phyloP scores from a whole-genome alignment of 2,113 vertebrate genomes.

The Siphamia tubifer region DNA sequence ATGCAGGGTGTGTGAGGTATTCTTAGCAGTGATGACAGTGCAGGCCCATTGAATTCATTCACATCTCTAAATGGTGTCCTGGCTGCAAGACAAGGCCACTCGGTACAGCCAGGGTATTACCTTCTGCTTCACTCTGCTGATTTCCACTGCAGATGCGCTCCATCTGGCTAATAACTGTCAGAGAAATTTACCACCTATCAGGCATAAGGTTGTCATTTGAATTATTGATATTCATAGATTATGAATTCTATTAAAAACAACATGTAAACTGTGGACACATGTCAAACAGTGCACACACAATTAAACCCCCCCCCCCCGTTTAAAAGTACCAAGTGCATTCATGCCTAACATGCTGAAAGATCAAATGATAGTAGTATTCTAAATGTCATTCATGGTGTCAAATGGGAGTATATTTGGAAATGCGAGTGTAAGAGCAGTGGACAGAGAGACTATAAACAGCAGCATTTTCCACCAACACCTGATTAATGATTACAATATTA shows the following conservation, averaged over 20 bases:
- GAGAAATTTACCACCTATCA: background rate
- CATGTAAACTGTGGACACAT: background rate
- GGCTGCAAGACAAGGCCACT: conserved; percentile 42
- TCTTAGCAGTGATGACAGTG: conserved; percentile 68
- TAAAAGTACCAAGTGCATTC: background rate
- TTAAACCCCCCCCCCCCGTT: background rate
- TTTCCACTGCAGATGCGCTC: background rate
- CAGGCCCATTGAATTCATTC: conserved; percentile 50
- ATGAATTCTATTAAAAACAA: background rate
- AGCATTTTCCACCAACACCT: background rate
- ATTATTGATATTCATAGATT: background rate
- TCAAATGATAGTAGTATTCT: conserved; percentile 18
- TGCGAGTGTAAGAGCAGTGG: conserved; percentile 2
- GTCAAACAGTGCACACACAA: background rate
- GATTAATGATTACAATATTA: too few relatives aligned
- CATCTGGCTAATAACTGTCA: background rate
- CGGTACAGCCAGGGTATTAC: conserved; percentile 21
- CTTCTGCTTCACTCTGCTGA: conserved; percentile 35
- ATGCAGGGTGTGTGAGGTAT: conserved; percentile 66
- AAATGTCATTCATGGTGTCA: conserved; percentile 56
- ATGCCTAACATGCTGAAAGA: background rate
- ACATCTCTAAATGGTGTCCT: conserved; percentile 58
- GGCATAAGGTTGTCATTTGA: background rate
- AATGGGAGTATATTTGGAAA: conserved; percentile 26
- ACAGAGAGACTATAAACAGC: conserved; percentile 12